Base-by-base conservation (phyloP, 2,797 vertebrate genomes). In the Diplodus puntazzo region DNA sequence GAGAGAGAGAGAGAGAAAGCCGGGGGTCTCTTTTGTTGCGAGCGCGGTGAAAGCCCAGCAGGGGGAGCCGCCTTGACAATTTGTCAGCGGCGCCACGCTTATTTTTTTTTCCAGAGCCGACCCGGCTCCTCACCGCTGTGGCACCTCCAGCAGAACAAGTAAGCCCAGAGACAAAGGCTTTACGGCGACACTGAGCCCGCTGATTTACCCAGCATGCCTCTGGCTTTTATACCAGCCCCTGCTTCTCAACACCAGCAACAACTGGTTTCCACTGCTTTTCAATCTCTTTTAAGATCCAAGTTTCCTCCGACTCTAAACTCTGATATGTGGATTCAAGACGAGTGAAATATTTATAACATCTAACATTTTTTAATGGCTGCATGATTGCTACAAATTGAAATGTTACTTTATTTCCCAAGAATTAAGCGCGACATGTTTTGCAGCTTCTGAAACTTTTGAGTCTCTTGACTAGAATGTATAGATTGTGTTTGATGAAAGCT, bases 11-110 rank as follows among this genome's bases (percentile, higher is more conserved):
- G 67, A 50, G 61, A 54, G 72, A 73, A 39, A 74, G 82, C 72
- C 5, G 42, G 80, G 73, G 82, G 66, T 87, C 70, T 82, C 88
- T 77, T 92, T 90, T 93, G 92, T 91, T 87, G 87, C 34, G 64
- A 87, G 84, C 90, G 5, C 90, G 45, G 77, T 85, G 81, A 87
- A 86, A 85, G 89, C 91, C 93, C 92, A 91, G 92, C 90, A 92
- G 91, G 93, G 89, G 90, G 91, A 87, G 93, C 88, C 65, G 85
- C 88, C 82, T 80, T 59, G 87, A 90, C 89, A 91, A 90, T 93
- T 91, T 90, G 87, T 93, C 90, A 90, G 86, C 67, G 80, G 63
- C 67, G 69, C 81, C 87, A 75, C 55, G 81, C 85, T 87, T 87
- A 58, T 85, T 87, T 39, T 39, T 34, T 34, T 7, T 69, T 73